Evolutionary conservation across 1,140 invertebrate species (phyloP).

Genomic region (Drosophila fuyamai): DNA sequence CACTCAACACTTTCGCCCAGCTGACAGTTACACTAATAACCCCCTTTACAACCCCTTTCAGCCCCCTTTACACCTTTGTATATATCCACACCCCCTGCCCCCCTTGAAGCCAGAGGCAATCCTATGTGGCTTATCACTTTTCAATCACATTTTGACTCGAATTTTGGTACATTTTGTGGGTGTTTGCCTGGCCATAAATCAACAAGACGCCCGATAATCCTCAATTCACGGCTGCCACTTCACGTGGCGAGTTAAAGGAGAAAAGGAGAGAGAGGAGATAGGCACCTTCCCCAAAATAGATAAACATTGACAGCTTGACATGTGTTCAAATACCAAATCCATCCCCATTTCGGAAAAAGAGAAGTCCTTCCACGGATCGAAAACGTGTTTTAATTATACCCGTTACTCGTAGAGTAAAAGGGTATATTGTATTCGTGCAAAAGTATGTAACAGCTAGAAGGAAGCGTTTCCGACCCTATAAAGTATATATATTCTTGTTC

Average conservation of each 20-base stretch:
- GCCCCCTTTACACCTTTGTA: not conserved
- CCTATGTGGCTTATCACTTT: conserved; percentile 74
- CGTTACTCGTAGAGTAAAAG: no score
- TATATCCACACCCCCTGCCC: not conserved
- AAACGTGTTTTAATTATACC: conserved; percentile 74
- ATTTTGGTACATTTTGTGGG: conserved; percentile 53
- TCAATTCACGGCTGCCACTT: conserved; percentile 43
- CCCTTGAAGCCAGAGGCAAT: conserved; percentile 25
- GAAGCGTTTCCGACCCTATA: no score
- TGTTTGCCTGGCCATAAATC: conserved; percentile 67
- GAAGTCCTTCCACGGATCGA: conserved; percentile 24
- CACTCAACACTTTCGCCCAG: conserved; percentile 76
- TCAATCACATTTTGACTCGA: conserved; percentile 77
- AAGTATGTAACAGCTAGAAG: no score
- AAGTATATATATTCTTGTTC: no score
- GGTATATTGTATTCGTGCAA: no score
- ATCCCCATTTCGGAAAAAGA: conserved; percentile 15
- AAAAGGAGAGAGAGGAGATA: conserved; percentile 21
- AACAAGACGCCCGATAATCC: conserved; percentile 72
- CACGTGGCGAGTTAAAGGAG: conserved; percentile 17
- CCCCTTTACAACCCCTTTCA: conserved; percentile 1
- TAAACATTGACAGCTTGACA: conserved; percentile 82
- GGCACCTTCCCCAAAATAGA: conserved; percentile 61
- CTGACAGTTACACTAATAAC: conserved; percentile 81
- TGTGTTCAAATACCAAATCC: conserved; percentile 65